Percentiles rank a stretch among this genome's conserved stretches.
Conservation (phyloP, 2,888 invertebrate genomes). For the Orchesella flavescens region DNA sequence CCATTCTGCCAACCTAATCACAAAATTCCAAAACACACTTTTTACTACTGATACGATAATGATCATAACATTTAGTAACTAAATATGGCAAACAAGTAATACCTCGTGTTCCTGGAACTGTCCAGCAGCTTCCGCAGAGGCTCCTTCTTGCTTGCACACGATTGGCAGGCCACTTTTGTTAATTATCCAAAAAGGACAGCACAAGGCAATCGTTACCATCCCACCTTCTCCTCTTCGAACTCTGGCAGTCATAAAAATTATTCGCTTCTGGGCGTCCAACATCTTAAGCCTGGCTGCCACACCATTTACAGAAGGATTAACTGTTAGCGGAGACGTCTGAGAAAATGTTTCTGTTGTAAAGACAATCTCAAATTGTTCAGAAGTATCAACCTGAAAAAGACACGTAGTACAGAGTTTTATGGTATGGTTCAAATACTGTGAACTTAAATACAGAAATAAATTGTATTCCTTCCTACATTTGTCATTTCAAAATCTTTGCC, state of each 20-base stretch:
- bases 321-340: conserved; percentile 80
- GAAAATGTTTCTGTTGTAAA: conserved; percentile 90
- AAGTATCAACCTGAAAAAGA: conserved; percentile 82
- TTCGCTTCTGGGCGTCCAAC: conserved; percentile 82
- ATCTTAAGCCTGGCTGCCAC: conserved; percentile 83
- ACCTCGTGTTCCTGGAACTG: conserved; percentile 94
- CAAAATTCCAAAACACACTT: conserved; percentile 6
- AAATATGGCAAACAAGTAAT: not conserved
- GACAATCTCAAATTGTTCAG: conserved; percentile 82
- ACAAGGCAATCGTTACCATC: conserved; percentile 78
- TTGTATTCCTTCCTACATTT: conserved; percentile 73
- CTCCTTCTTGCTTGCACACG: conserved; percentile 92
- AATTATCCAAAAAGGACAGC: conserved; percentile 90
- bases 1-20: conserved; percentile 78
- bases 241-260: conserved; percentile 84
- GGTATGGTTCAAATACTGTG: no score
- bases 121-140: conserved; percentile 83
- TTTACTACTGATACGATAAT: not conserved
- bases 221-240: conserved; percentile 79
- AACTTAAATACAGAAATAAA: not conserved
- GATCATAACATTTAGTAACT: not conserved
- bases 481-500: conserved; percentile 75
- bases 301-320: conserved; percentile 74
- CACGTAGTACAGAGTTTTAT: no score
- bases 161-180: conserved; percentile 97